Evolutionary conservation across 2,113 vertebrate species (phyloP).

Genomic region (Menidia beryllina): DNA sequence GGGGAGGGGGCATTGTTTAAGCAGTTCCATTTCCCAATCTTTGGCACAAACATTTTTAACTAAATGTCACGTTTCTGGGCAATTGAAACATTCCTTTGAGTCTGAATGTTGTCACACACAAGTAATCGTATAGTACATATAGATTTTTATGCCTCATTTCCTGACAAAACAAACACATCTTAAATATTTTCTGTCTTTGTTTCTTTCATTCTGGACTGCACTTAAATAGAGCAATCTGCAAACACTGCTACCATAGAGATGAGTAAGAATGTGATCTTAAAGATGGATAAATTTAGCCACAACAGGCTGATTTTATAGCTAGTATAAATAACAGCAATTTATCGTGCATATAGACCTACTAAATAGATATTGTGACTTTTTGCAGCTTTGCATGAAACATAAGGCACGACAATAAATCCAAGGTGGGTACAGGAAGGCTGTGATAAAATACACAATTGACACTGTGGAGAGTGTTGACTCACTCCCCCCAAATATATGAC

Average conservation of each 20-base stretch:
- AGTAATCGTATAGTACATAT: neutral
- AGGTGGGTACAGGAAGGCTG: slow-evolving; percentile 26
- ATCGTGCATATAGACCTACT: neutral
- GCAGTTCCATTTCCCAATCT: slow-evolving; percentile 28
- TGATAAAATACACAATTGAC: slow-evolving; percentile 53
- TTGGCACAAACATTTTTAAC: neutral
- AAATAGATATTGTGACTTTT: neutral
- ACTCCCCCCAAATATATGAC: slow-evolving; percentile 56
- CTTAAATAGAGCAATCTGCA: slow-evolving; percentile 33
- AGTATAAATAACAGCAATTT: neutral
- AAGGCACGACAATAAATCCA: slow-evolving; percentile 4
- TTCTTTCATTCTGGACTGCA: slow-evolving; percentile 24
- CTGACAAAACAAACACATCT: slow-evolving; percentile 4
- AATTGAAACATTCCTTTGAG: neutral
- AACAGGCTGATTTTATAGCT: neutral
- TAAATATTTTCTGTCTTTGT: neutral
- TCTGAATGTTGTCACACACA: neutral
- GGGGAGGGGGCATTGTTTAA: neutral
- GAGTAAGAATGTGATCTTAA: slow-evolving; percentile 39
- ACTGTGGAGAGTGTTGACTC: slow-evolving; percentile 55
- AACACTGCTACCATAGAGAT: slow-evolving; percentile 38
- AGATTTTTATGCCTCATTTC: neutral
- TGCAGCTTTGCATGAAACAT: neutral
- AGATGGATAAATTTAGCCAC: slow-evolving; percentile 11
- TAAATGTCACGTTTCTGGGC: neutral